phyloP scores from a whole-genome alignment of 92 coral and sea anemone species.

The Porites rus region DNA sequence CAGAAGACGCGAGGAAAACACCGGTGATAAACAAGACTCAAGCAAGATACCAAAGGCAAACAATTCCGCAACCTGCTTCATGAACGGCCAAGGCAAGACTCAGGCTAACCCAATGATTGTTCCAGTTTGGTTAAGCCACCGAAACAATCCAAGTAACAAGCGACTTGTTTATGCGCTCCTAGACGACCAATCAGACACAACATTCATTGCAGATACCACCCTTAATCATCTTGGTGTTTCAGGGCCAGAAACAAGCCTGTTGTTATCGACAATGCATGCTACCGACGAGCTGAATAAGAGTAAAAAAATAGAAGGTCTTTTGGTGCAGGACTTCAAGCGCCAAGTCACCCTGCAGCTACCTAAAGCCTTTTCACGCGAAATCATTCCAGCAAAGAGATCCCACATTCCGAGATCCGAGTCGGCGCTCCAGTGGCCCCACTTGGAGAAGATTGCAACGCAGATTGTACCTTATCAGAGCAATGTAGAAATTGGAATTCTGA shows the following conservation, averaged over 20 bases:
- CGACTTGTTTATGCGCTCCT: slow-evolving; percentile 66
- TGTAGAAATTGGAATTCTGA: slow-evolving; percentile 55
- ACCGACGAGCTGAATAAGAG: slow-evolving; percentile 28
- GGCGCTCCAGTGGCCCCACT: slow-evolving; percentile 63
- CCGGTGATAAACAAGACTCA: not conserved
- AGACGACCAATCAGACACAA: slow-evolving; percentile 62
- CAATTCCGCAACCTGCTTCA: slow-evolving; percentile 27
- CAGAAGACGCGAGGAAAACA: slow-evolving; percentile 7
- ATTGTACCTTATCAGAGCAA: slow-evolving; percentile 36
- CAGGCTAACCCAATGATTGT: slow-evolving; percentile 63
- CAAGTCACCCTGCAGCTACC: slow-evolving; percentile 48
- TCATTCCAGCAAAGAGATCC: slow-evolving; percentile 42
- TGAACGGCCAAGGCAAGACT: slow-evolving; percentile 12
- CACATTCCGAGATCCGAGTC: slow-evolving; percentile 59
- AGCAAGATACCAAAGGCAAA: not conserved
- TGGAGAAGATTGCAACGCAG: slow-evolving; percentile 40
- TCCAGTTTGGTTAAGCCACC: slow-evolving; percentile 64
- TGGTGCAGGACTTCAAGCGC: slow-evolving; percentile 30
- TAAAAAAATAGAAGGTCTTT: slow-evolving; percentile 41
- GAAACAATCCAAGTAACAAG: slow-evolving; percentile 20
- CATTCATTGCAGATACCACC: slow-evolving; percentile 42
- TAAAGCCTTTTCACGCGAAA: slow-evolving; percentile 34
- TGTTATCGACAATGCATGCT: slow-evolving; percentile 66
- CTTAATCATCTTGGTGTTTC: slow-evolving; percentile 25
- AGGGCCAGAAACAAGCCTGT: slow-evolving; percentile 50